These are phyloP conservation scores for Cerastoderma edule DNA, from an alignment of 2,888 invertebrate genomes.

Conservation along the genomic window DNA sequence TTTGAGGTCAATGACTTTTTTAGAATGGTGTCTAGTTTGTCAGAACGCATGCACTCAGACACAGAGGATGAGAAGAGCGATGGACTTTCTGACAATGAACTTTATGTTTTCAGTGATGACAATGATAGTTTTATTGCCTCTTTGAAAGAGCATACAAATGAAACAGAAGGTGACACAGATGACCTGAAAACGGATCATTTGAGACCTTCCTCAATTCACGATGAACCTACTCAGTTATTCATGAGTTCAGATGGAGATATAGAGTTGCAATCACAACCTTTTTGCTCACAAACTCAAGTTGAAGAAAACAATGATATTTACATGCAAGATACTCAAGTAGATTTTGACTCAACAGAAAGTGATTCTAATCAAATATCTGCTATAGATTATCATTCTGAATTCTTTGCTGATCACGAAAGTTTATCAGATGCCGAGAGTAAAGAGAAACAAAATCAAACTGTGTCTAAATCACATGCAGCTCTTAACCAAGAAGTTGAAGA, in stretches of 20 bases:
- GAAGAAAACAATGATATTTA: neutral
- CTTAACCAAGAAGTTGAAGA: neutral
- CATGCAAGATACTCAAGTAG: conserved; percentile 12
- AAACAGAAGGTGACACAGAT: neutral
- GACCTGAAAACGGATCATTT: neutral
- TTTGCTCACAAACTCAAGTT: neutral
- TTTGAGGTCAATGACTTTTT: conserved; percentile 42
- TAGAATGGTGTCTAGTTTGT: conserved; percentile 18
- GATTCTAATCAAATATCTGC: conserved; percentile 10
- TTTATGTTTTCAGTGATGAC: neutral
- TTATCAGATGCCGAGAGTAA: neutral
- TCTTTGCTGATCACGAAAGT: conserved; percentile 4
- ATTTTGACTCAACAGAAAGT: neutral
- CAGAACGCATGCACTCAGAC: neutral
- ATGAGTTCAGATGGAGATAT: neutral
- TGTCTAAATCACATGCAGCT: neutral
- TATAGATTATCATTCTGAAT: neutral
- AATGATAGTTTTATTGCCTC: neutral
- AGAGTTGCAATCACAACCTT: neutral
- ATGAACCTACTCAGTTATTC: neutral
- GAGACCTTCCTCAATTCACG: neutral
- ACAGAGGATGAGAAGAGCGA: neutral
- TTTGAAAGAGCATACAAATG: neutral
- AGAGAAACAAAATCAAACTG: neutral
- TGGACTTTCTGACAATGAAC: neutral